Conservation (phyloP, 2,797 vertebrate genomes). For the Thunnus albacares region DNA sequence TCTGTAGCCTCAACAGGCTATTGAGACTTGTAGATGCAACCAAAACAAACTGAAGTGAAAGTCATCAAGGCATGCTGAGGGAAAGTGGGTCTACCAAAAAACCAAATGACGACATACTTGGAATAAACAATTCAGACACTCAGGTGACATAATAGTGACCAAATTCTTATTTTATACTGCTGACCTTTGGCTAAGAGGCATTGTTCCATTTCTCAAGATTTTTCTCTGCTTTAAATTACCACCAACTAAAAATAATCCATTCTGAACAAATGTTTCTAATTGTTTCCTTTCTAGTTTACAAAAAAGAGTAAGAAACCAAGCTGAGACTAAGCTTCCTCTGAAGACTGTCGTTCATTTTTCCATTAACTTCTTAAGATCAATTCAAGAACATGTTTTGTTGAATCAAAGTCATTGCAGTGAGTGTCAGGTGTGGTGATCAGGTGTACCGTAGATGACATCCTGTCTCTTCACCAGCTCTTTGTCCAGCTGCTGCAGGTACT, state of each 20-base stretch:
- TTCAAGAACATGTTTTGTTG: not conserved
- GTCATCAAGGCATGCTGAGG: not conserved
- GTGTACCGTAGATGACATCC: constrained; percentile 95
- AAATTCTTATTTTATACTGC: not conserved
- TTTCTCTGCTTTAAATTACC: not conserved
- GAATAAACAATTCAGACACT: too few species aligned
- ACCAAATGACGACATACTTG: not conserved
- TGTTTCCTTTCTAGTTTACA: not conserved
- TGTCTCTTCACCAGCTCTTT: constrained; percentile 95
- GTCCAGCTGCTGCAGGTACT: constrained; percentile 91
- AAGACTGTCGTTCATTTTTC: not conserved
- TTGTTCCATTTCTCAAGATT: not conserved
- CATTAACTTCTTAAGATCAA: not conserved
- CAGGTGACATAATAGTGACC: not conserved
- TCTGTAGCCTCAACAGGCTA: not conserved
- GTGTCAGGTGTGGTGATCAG: not conserved
- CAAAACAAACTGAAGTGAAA: constrained; percentile 8
- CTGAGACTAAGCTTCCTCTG: not conserved
- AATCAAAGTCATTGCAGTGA: not conserved
- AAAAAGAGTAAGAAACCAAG: not conserved
- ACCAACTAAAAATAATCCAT: not conserved
- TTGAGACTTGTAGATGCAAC: not conserved
- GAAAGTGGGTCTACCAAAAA: not conserved
- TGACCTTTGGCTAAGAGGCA: not conserved
- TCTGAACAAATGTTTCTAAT: not conserved